Base-by-base conservation (phyloP, 1,140 invertebrate genomes). In the Philotrypesis tridentata region DNA sequence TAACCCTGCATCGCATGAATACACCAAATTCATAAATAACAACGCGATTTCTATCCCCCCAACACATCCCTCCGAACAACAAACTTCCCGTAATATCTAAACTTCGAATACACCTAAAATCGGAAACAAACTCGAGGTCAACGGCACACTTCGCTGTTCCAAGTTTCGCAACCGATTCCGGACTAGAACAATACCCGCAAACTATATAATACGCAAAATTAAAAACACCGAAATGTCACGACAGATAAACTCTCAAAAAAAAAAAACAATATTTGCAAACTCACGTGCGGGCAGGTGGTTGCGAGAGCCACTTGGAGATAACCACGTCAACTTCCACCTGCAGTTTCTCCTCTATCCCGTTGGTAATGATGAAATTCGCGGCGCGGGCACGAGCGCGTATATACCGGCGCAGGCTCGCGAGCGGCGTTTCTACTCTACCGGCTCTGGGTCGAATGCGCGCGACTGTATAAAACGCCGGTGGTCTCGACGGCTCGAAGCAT, bases 371-470 rank as follows among this genome's bases (percentile, higher is more conserved):
- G 65, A n/a, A 74, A 75, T n/a, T 73, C 63, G 21, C 25, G 73
- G 21, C 25, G 73, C 7, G 63, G 33, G 33, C n/a, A n/a, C n/a
- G n/a, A n/a, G n/a, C n/a, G n/a, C 63, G 29, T 25, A 17, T 67
- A 9, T 72, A 61, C 14, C 21, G 27, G 60, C 75, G 2, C 27
- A 23, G 14, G 8, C 1, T 40, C 17, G 67, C 7, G 4, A 1
- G 17, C 17, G 21, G 40, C 25, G 25, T 81, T 75, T 17, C 79
- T 81, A 81, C 79, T 63, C 40, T 81, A 70, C 72, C 79, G 63
- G 72, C 79, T 37, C 7, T 63, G 21, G 25, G n/a, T 21, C 55
- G 33, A 27, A 14, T 48, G 37, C 29, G 12, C 25, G 27, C 27
- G 23, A 2, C 1, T 61, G 29, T 81, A 81, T 81, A 81, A 75